These are phyloP conservation scores for Paedocypris micromegethes DNA, from an alignment of 2,797 vertebrate species.

Conservation along the genomic window DNA sequence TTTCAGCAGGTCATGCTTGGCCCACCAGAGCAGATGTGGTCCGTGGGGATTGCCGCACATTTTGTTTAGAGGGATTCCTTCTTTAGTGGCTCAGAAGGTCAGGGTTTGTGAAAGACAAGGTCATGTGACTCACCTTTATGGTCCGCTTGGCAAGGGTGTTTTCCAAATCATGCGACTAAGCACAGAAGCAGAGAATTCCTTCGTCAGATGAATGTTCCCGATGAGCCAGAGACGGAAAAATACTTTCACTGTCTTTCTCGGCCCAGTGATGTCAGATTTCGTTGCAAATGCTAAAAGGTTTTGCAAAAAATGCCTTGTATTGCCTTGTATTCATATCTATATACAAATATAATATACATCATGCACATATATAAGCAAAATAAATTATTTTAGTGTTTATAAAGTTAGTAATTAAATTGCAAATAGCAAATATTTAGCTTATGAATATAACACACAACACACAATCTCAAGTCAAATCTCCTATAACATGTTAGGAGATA, in stretches of 20 bases:
- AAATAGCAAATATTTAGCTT: too few relatives aligned
- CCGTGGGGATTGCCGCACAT: slow-evolving; percentile 45
- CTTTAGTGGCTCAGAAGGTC: slow-evolving; percentile 18
- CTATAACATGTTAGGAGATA: too few relatives aligned
- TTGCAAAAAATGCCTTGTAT: not conserved
- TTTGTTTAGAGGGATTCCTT: slow-evolving; percentile 2
- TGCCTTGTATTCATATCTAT: too few relatives aligned
- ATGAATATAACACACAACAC: too few relatives aligned
- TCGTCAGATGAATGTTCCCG: not conserved
- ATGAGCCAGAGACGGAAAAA: slow-evolving; percentile 6
- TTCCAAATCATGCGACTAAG: slow-evolving; percentile 36
- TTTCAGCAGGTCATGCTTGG: slow-evolving; percentile 44
- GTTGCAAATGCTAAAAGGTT: not conserved
- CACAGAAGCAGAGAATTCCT: slow-evolving; percentile 17
- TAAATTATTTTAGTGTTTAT: too few relatives aligned
- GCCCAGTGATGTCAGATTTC: slow-evolving; percentile 10
- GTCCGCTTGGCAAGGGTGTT: slow-evolving; percentile 39
- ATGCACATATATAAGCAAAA: too few relatives aligned
- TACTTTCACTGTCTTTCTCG: slow-evolving; percentile 4
- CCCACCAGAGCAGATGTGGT: slow-evolving; percentile 33
- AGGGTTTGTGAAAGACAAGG: slow-evolving; percentile 35
- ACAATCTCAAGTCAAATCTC: too few relatives aligned
- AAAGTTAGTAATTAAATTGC: too few relatives aligned
- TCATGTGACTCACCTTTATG: slow-evolving; percentile 35
- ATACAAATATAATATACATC: too few relatives aligned